Percentiles rank a stretch among this genome's conserved stretches.
Evolutionary conservation across 2,113 vertebrate genomes (phyloP).

Genomic region (Sturnus vulgaris): DNA sequence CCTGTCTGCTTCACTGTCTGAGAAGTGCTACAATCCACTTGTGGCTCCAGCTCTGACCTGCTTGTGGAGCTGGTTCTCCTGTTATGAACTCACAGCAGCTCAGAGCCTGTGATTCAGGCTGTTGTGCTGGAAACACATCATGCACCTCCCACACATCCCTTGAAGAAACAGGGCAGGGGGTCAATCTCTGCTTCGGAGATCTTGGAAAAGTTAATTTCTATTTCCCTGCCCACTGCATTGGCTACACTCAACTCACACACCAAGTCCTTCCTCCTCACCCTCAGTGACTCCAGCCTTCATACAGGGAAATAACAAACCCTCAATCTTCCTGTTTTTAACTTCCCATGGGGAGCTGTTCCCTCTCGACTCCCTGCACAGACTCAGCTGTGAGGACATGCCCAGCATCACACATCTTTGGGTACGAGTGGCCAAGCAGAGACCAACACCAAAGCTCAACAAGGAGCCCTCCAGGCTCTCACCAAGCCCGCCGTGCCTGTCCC

Average conservation of each 20-base stretch:
- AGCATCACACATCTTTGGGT: not conserved
- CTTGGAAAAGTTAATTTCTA: not conserved
- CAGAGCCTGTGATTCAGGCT: not conserved
- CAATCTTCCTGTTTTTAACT: not conserved
- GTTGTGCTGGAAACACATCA: not conserved
- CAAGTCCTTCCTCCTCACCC: not conserved
- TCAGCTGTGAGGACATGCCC: not conserved
- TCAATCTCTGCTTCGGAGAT: not conserved
- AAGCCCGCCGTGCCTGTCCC: slow-evolving; percentile 83
- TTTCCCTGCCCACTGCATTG: not conserved
- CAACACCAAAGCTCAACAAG: not conserved
- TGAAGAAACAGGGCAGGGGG: not conserved
- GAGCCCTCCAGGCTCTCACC: slow-evolving; percentile 67
- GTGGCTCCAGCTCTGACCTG: not conserved
- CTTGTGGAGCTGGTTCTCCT: not conserved
- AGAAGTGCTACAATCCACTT: not conserved
- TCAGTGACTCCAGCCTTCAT: not conserved
- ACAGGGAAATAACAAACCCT: not conserved
- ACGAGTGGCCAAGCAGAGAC: fast-evolving
- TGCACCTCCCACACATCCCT: not conserved
- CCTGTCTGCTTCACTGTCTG: not conserved
- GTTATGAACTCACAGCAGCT: not conserved
- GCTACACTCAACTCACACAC: not conserved
- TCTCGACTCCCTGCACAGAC: not conserved
- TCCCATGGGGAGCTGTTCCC: not conserved